Evolutionary conservation across 2,113 vertebrate species (phyloP).

Genomic region (Nesoenas mayeri): DNA sequence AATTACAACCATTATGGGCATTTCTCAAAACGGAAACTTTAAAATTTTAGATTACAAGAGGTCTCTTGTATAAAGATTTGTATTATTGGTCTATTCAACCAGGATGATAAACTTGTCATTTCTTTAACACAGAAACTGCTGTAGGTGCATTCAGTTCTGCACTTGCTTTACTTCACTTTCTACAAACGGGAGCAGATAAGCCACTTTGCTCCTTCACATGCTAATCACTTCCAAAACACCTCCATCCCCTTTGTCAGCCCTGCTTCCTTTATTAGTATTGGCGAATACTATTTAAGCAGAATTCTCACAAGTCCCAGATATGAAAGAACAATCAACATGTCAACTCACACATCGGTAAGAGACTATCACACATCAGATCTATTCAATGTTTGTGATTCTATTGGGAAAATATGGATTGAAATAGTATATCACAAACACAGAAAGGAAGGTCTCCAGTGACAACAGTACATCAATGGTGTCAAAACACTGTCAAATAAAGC

Average conservation of each 20-base stretch:
- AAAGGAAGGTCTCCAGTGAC: conserved; percentile 62
- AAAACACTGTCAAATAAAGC: conserved; percentile 73
- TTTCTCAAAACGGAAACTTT: not conserved
- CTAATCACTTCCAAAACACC: conserved; percentile 18
- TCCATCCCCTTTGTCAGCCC: conserved; percentile 12
- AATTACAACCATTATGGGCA: not conserved
- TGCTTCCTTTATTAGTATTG: not conserved
- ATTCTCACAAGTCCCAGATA: conserved; percentile 38
- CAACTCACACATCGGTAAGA: conserved; percentile 53
- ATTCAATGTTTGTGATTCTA: conserved; percentile 59
- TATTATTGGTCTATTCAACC: not conserved
- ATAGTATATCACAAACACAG: conserved; percentile 65
- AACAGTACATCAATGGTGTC: conserved; percentile 68
- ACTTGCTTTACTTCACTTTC: not conserved
- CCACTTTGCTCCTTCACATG: not conserved
- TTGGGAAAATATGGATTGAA: conserved; percentile 69
- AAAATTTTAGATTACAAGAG: not conserved
- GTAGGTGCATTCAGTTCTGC: not conserved
- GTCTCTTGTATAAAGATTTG: not conserved
- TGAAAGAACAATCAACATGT: conserved; percentile 69
- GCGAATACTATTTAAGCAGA: not conserved
- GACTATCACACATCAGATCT: conserved; percentile 54
- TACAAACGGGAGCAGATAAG: not conserved
- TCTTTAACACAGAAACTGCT: not conserved
- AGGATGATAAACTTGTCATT: not conserved